Base-by-base conservation (phyloP, 2,797 vertebrate genomes). In the Labeo calbasu region DNA sequence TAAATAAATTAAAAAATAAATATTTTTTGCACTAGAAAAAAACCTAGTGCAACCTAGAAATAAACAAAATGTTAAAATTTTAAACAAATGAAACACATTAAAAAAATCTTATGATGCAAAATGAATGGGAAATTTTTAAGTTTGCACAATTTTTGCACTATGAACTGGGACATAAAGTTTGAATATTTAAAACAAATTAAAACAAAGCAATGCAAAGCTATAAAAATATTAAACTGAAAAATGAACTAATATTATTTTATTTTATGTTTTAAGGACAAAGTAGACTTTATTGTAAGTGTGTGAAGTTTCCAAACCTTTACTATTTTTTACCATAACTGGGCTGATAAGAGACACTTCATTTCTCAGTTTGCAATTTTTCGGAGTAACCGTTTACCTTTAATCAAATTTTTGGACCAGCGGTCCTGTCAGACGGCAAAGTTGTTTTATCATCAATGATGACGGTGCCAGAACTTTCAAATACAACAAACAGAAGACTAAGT, bases 381-480 rank as follows among this genome's bases (percentile, higher is more conserved):
- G 14, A 59, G 57, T 48, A 17, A 28, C 15, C 5, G 40, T 63
- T 78, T 78, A 65, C 59, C 23, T 78, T 32, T 50, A 50, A 63
- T 48, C 6, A 15, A 9, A 7, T 23, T 79, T 32, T 68, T 73
- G 63, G 28, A 68, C 51, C 9, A 28, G 40, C 23, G 6, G 6
- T 72, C 19, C 0, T 50, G 40, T 25, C 55, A 72, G 53, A 28
- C 0, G 15, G 7, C n/a, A 81, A 48, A 21, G 25, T 63, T 36
- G 21, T 82, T 63, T 81, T n/a, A 82, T 51, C 25, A 51, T 51
- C 43, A 82, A 40, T 36, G 9, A 53, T 36, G 53, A 71, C 8
- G 7, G 12, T 28, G 36, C 36, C 36, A 71, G 13, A 4, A 71
- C 68, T 17, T 69, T 48, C 12, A 53, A 75, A 69, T 23, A 32